Base-by-base conservation (phyloP, 1,140 invertebrate genomes). In the Papilio xuthus region DNA sequence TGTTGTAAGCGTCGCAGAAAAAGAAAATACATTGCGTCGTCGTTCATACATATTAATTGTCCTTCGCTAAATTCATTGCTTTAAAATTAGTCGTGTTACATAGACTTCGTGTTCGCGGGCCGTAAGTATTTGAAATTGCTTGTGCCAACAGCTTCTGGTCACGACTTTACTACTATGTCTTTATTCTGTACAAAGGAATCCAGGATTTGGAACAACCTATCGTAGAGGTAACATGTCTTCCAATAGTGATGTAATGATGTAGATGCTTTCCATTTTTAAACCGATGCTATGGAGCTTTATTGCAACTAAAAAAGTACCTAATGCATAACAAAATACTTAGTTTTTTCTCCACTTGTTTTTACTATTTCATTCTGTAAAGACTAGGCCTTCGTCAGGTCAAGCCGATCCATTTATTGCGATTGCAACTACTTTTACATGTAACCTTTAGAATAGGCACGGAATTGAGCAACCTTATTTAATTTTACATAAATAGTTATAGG, bases 81-180 rank as follows among this genome's bases (percentile, higher is more conserved):
- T 76, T 63, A 63, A 76, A 76, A 76, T 76, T 76, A 76, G 53
- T 60, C 74, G 53, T 20, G 74, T 76, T 41, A 76, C 74, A 76
- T 42, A 60, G 53, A 73, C 20, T 76, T 76, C 74, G 74, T 76
- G 74, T 76, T 76, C 56, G 56, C n/a, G 37, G 32, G 32, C 56
- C 74, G 74, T 76, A 76, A 76, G 50, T 63, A 60, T 76, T 76
- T 41, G 53, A 60, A 76, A 76, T 76, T 63, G 53, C 74, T 20
- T 13, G n/a, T 23, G 32, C 18, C 32, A 76, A 76, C 53, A 63
- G 74, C 53, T 76, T 60, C 53, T 41, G 50, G 74, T 63, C 74
- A 76, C 74, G 74, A 76, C n/a, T 76, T 76, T 60, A n/a, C 32
- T 71, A 60, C 53, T 13, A 76, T 76, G 56, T 76, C 74, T 60